These are phyloP conservation scores for Madoqua kirkii DNA, from an alignment of 2,113 vertebrate genomes.

Conservation along the genomic window DNA sequence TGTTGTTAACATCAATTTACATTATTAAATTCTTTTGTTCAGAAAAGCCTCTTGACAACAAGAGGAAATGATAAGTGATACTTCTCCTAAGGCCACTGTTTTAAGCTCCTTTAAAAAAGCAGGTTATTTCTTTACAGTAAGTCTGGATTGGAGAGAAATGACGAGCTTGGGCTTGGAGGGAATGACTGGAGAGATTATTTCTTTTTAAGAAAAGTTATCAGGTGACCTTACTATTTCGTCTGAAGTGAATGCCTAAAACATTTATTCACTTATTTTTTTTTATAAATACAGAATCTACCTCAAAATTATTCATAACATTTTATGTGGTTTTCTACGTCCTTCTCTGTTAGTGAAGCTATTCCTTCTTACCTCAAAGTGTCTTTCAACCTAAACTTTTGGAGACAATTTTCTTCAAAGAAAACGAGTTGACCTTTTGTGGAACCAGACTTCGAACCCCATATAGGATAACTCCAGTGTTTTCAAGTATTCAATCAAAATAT, in stretches of 20 bases:
- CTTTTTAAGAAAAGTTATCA: background rate
- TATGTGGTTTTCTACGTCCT: background rate
- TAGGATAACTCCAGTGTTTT: background rate
- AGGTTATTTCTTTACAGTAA: background rate
- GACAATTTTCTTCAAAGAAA: background rate
- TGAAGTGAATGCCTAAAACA: background rate
- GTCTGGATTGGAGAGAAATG: background rate
- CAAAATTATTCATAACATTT: background rate
- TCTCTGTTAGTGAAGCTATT: background rate
- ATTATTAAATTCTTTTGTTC: background rate
- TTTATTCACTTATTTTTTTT: constrained; percentile 10
- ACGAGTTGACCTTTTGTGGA: background rate
- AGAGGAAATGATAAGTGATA: background rate
- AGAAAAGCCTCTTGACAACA: constrained; percentile 7
- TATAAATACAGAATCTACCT: background rate
- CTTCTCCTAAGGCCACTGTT: background rate
- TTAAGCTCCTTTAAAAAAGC: background rate
- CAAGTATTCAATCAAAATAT: background rate
- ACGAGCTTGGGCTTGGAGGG: background rate
- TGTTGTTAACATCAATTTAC: background rate
- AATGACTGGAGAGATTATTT: constrained; percentile 6
- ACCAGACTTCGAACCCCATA: background rate
- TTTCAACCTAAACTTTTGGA: background rate
- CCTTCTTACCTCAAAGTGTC: background rate
- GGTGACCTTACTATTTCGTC: background rate